These are phyloP conservation scores for Ridgeia piscesae DNA, from an alignment of 1,140 invertebrate species.

Conservation along the genomic window DNA sequence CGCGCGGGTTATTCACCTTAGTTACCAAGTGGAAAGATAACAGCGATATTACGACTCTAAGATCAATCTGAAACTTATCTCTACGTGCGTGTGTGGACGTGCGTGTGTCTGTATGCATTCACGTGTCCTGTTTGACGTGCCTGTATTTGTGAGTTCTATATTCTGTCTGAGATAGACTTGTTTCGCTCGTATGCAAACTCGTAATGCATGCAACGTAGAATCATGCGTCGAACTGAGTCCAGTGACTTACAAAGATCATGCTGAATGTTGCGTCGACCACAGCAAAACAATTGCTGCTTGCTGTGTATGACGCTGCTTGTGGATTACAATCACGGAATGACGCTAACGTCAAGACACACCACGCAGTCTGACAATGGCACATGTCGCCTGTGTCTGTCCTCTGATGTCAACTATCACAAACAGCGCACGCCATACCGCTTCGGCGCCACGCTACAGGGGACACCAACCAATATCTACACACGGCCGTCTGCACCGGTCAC, in stretches of 20 bases:
- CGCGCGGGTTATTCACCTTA: background rate
- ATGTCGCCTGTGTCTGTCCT: background rate
- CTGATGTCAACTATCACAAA: background rate
- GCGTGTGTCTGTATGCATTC: background rate
- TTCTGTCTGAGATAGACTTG: background rate
- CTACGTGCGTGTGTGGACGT: background rate
- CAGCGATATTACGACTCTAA: background rate
- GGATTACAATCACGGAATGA: background rate
- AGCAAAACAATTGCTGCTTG: background rate
- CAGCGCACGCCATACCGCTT: background rate
- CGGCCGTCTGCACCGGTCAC: background rate
- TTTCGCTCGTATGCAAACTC: background rate
- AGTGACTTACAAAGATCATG: background rate
- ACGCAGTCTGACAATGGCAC: background rate
- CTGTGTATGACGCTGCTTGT: background rate
- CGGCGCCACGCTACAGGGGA: background rate
- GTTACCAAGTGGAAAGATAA: background rate
- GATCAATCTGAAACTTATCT: background rate
- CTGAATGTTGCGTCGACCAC: background rate
- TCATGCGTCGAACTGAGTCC: background rate
- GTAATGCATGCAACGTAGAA: background rate
- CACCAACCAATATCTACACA: background rate
- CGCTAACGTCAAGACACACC: background rate
- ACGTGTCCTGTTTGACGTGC: background rate
- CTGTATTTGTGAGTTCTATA: background rate